phyloP scores from a whole-genome alignment of 2,113 vertebrate genomes.

The Emydura subglobosa region DNA sequence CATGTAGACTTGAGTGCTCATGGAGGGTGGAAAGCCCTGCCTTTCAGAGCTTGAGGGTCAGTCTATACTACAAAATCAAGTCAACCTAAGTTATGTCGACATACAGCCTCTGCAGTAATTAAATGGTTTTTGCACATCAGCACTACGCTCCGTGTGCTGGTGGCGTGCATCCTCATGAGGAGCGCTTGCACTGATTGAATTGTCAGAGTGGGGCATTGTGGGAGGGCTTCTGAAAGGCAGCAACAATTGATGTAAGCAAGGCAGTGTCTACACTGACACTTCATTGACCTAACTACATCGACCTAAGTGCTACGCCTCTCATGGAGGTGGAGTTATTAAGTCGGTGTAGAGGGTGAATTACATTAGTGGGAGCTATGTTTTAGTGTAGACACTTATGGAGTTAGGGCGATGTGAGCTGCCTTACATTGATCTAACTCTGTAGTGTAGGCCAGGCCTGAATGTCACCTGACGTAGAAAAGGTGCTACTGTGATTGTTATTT shows the following conservation, averaged over 20 bases:
- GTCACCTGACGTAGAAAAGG: conserved; percentile 16
- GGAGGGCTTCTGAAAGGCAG: neutral
- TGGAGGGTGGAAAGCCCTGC: neutral
- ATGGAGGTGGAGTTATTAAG: neutral
- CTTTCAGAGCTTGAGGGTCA: conserved; percentile 31
- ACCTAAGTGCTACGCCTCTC: neutral
- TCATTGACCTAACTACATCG: neutral
- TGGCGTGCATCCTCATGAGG: neutral
- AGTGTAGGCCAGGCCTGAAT: neutral
- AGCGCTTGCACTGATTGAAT: neutral
- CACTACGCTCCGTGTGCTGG: neutral
- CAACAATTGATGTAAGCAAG: neutral
- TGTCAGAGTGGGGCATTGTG: neutral
- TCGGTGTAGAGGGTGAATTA: neutral
- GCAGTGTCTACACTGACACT: neutral
- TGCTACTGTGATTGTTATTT: conserved; percentile 66
- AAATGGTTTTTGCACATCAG: neutral
- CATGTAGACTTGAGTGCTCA: conserved; percentile 47
- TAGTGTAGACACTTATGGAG: neutral
- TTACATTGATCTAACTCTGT: neutral
- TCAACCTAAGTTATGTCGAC: neutral
- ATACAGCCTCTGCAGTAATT: neutral
- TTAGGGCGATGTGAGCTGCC: neutral
- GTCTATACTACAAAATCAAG: neutral
- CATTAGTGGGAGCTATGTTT: neutral